Base-by-base conservation (phyloP, 1,140 invertebrate species). In the Halyomorpha halys region DNA sequence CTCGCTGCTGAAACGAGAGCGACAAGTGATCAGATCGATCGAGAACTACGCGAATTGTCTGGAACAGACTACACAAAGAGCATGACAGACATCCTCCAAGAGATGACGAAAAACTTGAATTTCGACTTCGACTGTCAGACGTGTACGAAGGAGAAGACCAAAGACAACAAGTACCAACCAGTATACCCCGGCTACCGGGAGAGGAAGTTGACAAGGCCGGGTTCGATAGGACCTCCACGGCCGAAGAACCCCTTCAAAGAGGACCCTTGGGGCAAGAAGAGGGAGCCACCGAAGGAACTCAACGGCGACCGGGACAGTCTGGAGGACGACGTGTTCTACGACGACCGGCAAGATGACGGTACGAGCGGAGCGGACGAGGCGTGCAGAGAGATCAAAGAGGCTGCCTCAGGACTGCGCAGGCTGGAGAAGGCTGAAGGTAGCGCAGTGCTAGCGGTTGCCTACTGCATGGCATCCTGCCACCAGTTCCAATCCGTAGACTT, bases 401-500 rank as follows among this genome's bases (percentile, higher is more conserved):
- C 62, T 63, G 59, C 54, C 78, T 81, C 74, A 75, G 53, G 53
- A 56, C 53, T 56, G 23, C 23, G 23, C 21, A 4, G 53, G 23
- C 23, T 56, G 18, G 53, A 56, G 18, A 56, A 56, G 23, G 53
- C 18, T 11, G 18, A 56, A 56, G 53, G 53, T 56, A 56, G 19
- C 18, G 53, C 21, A 19, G 23, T 56, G 21, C 53, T 83, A 76
- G 81, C 80, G 79, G 82, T 81, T 73, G 79, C 81, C 68, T 83
- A 82, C 74, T 79, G 81, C 68, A 71, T 83, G 77, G 81, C 81
- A 78, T 80, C 79, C 74, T 77, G 79, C 66, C 79, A 81, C 72
- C 80, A 83, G 74, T 73, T 83, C 72, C 78, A 78, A 70, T 79
- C 79, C 64, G 71, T 81, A 73, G 84, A 86, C 78, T 78, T 83